A percentile compares a stretch with the other conserved stretches of the same genome.
phyloP scores from a whole-genome alignment of 2,888 invertebrate species.

The Leucoptera coffeella region DNA sequence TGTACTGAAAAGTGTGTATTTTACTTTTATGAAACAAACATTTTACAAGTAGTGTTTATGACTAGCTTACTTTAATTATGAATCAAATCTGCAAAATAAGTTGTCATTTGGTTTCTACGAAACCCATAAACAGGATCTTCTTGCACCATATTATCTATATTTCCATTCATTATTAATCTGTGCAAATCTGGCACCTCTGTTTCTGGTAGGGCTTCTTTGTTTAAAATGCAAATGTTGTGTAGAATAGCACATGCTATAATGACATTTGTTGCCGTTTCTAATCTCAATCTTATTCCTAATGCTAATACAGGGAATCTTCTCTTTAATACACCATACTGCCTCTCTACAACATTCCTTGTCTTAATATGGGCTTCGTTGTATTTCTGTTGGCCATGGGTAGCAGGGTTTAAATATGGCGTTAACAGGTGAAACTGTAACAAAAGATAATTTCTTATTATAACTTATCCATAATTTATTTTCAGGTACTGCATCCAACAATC shows the following conservation, averaged over 20 bases:
- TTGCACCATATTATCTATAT: neutral
- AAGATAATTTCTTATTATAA: neutral
- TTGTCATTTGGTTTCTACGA: constrained; percentile 1
- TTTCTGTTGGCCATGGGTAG: constrained; percentile 4
- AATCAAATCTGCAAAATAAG: constrained; percentile 1
- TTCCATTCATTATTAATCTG: constrained; percentile 1
- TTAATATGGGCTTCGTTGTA: constrained; percentile 9
- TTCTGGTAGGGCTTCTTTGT: constrained; percentile 6
- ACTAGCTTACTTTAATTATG: too few relatives aligned
- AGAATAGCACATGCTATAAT: constrained; percentile 8
- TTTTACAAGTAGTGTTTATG: too few relatives aligned
- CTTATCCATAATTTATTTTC: neutral
- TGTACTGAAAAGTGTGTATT: too few relatives aligned
- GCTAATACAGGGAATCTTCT: constrained; percentile 12
- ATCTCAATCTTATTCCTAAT: constrained; percentile 10
- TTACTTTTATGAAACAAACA: too few relatives aligned
- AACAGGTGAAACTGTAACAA: constrained; percentile 5
- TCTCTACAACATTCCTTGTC: constrained; percentile 9
- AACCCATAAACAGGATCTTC: neutral
- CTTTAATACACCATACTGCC: constrained; percentile 11
- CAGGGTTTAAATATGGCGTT: constrained; percentile 8
- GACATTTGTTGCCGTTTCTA: constrained; percentile 6
- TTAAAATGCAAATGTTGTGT: constrained; percentile 7
- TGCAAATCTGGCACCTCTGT: constrained; percentile 7
- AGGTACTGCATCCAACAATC: neutral